phyloP scores from a whole-genome alignment of 2,888 invertebrate genomes.

The Raillietiella orientalis region DNA sequence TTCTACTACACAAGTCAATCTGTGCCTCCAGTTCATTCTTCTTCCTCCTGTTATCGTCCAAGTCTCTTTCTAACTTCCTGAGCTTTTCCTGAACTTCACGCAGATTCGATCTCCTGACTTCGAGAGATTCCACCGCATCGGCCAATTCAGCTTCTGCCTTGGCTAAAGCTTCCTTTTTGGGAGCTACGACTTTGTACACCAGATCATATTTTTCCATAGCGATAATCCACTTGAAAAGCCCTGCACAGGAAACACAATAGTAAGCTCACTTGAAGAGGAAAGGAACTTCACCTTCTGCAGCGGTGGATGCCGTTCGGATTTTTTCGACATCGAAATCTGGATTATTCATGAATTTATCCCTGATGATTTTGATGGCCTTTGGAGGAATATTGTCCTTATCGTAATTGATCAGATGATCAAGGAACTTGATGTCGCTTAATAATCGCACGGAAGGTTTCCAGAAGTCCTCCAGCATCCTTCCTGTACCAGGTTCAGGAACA shows the following conservation, averaged over 20 bases:
- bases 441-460: neutral
- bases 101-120: slow-evolving; percentile 23
- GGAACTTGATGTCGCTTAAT: neutral
- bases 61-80: slow-evolving; percentile 35
- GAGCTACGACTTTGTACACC: slow-evolving; percentile 22
- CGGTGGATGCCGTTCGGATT: slow-evolving; percentile 49
- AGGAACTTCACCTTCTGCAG: slow-evolving; percentile 35
- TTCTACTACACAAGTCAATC: slow-evolving; percentile 29
- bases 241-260: neutral
- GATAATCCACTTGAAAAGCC: slow-evolving; percentile 52
- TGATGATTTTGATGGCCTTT: slow-evolving; percentile 8
- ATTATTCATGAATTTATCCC: slow-evolving; percentile 17
- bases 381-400: neutral
- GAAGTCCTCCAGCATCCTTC: neutral
- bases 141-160: slow-evolving; percentile 26
- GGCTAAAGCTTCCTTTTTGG: slow-evolving; percentile 14
- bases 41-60: slow-evolving; percentile 42
- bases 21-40: slow-evolving; percentile 36
- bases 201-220: slow-evolving; percentile 73
- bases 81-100: slow-evolving; percentile 39
- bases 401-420: neutral
- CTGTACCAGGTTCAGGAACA: neutral
- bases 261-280: neutral
- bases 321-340: slow-evolving; percentile 75
- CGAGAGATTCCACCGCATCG: slow-evolving; percentile 9